A percentile compares a stretch with the other conserved stretches of the same genome.
These are phyloP conservation scores for Amphipyra tragopoginis DNA, from an alignment of 2,888 invertebrate genomes.

Conservation along the genomic window DNA sequence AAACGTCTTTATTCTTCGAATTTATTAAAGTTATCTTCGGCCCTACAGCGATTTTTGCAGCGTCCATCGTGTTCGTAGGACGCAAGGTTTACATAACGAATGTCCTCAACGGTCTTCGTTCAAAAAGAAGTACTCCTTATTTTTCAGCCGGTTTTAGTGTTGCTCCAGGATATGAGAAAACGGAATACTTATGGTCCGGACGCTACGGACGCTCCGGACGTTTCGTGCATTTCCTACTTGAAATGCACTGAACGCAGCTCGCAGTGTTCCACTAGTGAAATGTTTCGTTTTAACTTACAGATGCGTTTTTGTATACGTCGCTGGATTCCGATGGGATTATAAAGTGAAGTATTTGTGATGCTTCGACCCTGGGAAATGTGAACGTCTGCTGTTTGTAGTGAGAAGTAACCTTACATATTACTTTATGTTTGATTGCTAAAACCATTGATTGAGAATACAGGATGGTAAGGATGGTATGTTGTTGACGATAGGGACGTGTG, in stretches of 20 bases:
- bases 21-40: too few species aligned
- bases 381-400: not conserved
- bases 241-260: slow-evolving; percentile 26
- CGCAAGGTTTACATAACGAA: slow-evolving; percentile 37
- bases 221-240: slow-evolving; percentile 31
- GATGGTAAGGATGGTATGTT: too few species aligned
- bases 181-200: slow-evolving; percentile 51
- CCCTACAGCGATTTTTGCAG: slow-evolving; percentile 1
- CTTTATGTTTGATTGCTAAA: too few species aligned
- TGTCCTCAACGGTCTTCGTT: slow-evolving; percentile 40
- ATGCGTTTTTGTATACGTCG: slow-evolving; percentile 37
- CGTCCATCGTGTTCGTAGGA: not conserved
- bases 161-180: slow-evolving; percentile 55
- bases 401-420: too few species aligned
- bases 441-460: too few species aligned
- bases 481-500: too few species aligned
- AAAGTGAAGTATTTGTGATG: slow-evolving; percentile 1
- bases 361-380: not conserved
- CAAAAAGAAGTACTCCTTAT: slow-evolving; percentile 45
- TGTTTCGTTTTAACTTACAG: slow-evolving; percentile 26
- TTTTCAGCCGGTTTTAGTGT: slow-evolving; percentile 49
- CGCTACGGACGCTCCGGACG: slow-evolving; percentile 17
- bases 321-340: slow-evolving; percentile 21
- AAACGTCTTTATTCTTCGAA: too few species aligned
- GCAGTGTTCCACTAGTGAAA: not conserved